Conservation (phyloP, 2,888 invertebrate species). For the Diarsia mendica region DNA sequence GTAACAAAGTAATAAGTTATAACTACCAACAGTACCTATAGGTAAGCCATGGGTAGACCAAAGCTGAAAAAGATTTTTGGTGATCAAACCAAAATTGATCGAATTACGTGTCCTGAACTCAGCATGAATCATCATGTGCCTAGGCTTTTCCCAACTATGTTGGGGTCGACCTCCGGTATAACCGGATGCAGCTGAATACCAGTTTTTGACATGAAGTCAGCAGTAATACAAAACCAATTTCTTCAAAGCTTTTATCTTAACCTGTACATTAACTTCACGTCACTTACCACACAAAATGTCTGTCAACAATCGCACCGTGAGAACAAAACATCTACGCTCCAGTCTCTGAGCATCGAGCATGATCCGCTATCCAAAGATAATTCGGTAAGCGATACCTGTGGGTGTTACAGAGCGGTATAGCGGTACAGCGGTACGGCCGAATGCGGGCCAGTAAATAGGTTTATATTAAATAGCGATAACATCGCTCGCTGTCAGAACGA, state of each 20-base stretch:
- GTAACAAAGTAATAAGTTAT: neutral
- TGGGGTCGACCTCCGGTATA: too few species aligned
- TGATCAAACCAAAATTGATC: neutral
- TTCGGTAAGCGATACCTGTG: constrained; percentile 62
- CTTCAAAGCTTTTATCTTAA: neutral
- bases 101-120: neutral
- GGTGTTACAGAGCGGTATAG: constrained; percentile 53
- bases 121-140: neutral
- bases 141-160: too few species aligned
- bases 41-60: neutral
- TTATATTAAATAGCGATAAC: constrained; percentile 81
- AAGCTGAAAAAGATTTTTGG: neutral
- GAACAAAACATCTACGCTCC: constrained; percentile 53
- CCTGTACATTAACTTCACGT: constrained; percentile 16
- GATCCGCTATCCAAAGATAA: constrained; percentile 56
- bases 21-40: neutral
- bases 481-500: constrained; percentile 82
- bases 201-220: neutral
- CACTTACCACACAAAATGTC: constrained; percentile 9
- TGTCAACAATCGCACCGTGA: constrained; percentile 43
- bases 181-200: too few species aligned
- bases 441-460: constrained; percentile 74
- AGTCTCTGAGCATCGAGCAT: constrained; percentile 33
- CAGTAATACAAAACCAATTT: constrained; percentile 11
- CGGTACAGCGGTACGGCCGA: constrained; percentile 49